Base-by-base conservation (phyloP, 2,113 vertebrate genomes). In the Peucedramus taeniatus region DNA sequence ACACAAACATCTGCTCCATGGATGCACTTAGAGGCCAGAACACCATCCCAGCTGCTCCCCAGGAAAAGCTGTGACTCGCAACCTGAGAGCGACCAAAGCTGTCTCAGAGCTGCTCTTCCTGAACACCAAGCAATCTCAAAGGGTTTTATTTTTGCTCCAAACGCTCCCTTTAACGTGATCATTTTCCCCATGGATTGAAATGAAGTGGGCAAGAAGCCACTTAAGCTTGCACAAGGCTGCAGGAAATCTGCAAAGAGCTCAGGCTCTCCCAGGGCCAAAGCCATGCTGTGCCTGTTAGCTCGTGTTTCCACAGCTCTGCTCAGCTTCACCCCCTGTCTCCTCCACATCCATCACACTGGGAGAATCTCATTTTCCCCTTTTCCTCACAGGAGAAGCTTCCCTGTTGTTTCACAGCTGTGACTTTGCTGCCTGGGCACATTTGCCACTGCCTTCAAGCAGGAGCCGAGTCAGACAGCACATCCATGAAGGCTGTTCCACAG, bases 341-440 rank as follows among this genome's bases (percentile, higher is more conserved):
- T 27, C 27, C 56, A 15, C 37, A 2, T 7, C 12, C 54, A 12
- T 1, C 39, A 4, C 5, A 0, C 40, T 8, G 13, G 6, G 9
- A 59, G 2, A 18, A 21, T 0, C 3, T 13, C 1, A 23, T 27
- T 14, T 20, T 10, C 13, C 19, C 4, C 26, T 11, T 61, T 39
- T 39, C 37, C 53, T 15, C 8, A 0, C 8, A 7, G 35, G 20
- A 76, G 11, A 10, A 42, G 4, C 12, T 42, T 56, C 24, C 28
- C 0, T 0, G 3, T 22, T 20, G 15, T 31, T 51, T 13, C 69
- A 49, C 17, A 51, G 1, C 8, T 3, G 1, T 0, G 12, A 20
- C 31, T 10, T 21, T 5, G 13, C 60, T 54, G 27, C 78, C 56
- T 3, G 2, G 45, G 39, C 72, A 51, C 13, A 1, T 33, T 23